These are phyloP conservation scores for Cyclophora albipunctata DNA, from an alignment of 2,888 invertebrate species.

Conservation along the genomic window DNA sequence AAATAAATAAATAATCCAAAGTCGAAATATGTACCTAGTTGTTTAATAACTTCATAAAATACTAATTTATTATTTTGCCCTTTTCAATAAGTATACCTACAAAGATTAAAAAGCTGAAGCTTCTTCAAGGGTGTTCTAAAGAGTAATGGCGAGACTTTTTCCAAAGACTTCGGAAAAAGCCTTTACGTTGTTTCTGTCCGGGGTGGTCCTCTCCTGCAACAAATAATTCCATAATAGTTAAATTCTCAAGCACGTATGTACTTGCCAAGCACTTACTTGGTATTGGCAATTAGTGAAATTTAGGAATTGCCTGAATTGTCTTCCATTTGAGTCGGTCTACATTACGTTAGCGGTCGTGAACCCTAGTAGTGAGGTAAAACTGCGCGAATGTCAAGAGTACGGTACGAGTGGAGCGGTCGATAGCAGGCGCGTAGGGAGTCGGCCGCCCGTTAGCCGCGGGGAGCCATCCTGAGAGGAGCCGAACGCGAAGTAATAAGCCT, in stretches of 20 bases:
- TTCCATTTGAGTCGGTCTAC: no score
- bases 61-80: no score
- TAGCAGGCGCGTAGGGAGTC: constrained; percentile 18
- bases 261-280: no score
- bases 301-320: no score
- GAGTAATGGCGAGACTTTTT: constrained; percentile 91
- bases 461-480: no score
- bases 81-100: no score
- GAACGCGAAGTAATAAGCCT: no score
- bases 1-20: no score
- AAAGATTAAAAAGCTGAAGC: no score
- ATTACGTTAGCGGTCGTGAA: constrained; percentile 24
- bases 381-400: constrained; percentile 58
- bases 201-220: constrained; percentile 79
- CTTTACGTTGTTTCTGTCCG: constrained; percentile 86
- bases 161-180: constrained; percentile 92
- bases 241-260: background rate
- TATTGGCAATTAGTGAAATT: no score
- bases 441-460: constrained; percentile 4
- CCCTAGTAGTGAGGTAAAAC: constrained; percentile 26
- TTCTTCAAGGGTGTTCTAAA: constrained; percentile 85
- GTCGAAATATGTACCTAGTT: no score
- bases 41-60: no score
- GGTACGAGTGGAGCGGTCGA: constrained; percentile 33
- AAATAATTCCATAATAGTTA: constrained; percentile 23